Base-by-base conservation (phyloP, 2,888 invertebrate genomes). In the Pyralis farinalis region DNA sequence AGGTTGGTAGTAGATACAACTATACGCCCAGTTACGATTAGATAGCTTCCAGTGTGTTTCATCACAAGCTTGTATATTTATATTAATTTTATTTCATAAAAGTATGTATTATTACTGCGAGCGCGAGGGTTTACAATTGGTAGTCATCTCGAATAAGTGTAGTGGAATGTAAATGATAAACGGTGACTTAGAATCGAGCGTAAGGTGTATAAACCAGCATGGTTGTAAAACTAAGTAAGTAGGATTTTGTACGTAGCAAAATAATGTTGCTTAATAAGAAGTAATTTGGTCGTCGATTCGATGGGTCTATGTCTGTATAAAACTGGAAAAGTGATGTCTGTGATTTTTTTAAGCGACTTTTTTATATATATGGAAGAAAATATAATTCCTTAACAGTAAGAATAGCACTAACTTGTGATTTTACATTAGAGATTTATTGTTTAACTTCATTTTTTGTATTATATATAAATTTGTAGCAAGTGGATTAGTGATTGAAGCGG, bases 331-430 rank as follows among this genome's bases (percentile, higher is more conserved):
- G 86, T 87, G 87, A 88, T 88, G 90, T 90, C 90, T 90, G 90
- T 90, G 90, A 90, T 90, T 90, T 88, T 88, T 89, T 89, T 89
- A 89, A 87, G 90, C 89, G 87, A 90, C 90, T 87, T 90, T 89
- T 89, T 89, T 86, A 86, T 85, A 87, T 84, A 84, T 81, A 83
- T 77, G 80, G 71, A 80, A 84, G 66, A 81, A 79, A 78, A 75
- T 77, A 79, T 79, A 82, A 85, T 83, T 82, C 85, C 83, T 80
- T 85, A 88, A 87, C 86, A 83, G 75, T 89, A 89, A 90, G 89
- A 82, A 85, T 90, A 89, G 88, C 88, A 89, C 87, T 86, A n/a
- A 87, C 81, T 82, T 88, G 90, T 89, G 88, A 89, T 89, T 87
- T 85, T 87, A 87, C 78, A 85, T 80, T 86, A 88, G 86, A 78